Evolutionary conservation across 2,888 invertebrate species (phyloP).

Genomic region (Protodeltote pygarga): DNA sequence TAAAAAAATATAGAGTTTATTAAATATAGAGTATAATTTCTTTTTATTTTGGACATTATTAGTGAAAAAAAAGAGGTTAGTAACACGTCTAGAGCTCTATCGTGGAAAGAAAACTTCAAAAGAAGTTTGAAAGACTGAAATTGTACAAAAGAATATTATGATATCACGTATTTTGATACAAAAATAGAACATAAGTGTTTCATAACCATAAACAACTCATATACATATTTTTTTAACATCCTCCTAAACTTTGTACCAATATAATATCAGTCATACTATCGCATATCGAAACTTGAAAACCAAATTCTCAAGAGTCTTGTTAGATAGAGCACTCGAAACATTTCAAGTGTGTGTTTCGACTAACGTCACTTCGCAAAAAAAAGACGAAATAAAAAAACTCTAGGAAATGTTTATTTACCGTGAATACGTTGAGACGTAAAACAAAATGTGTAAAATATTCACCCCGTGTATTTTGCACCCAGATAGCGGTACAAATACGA

Average conservation of each 20-base stretch:
- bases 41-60: no score
- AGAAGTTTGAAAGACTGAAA: no score
- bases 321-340: conserved; percentile 53
- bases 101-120: no score
- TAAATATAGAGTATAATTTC: no score
- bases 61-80: no score
- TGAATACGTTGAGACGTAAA: conserved; percentile 54
- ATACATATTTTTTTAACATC: conserved; percentile 1
- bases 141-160: no score
- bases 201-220: background rate
- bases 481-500: conserved; percentile 62
- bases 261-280: conserved; percentile 12
- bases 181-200: background rate
- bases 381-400: conserved; percentile 47
- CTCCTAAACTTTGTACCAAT: conserved; percentile 7
- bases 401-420: conserved; percentile 48
- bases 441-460: conserved; percentile 62
- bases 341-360: conserved; percentile 45
- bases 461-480: conserved; percentile 62
- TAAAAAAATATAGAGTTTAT: no score
- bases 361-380: conserved; percentile 40
- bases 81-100: no score
- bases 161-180: no score
- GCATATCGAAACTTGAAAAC: conserved; percentile 35
- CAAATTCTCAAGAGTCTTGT: conserved; percentile 52